phyloP scores from a whole-genome alignment of 1,140 invertebrate genomes.

The Meloidogyne chitwoodi region DNA sequence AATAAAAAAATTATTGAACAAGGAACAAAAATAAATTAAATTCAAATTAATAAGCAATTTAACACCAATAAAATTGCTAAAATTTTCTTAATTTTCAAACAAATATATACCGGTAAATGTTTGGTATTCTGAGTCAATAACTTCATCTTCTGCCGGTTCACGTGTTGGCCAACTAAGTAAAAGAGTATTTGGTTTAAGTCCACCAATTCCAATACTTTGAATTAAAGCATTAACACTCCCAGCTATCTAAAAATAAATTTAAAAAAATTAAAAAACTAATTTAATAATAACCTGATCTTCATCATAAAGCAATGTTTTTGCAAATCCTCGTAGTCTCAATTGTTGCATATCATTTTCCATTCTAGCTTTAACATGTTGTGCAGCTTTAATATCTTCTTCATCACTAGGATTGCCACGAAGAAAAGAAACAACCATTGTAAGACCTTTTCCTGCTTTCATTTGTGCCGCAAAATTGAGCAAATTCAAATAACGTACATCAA shows the following conservation, averaged over 20 bases:
- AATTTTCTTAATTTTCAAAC: neutral
- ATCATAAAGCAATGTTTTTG: constrained; percentile 52
- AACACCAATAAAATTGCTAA: no score
- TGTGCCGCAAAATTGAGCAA: constrained; percentile 54
- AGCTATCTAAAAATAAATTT: constrained; percentile 73
- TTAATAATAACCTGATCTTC: constrained; percentile 50
- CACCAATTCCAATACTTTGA: constrained; percentile 82
- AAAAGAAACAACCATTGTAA: constrained; percentile 69
- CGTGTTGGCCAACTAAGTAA: constrained; percentile 94
- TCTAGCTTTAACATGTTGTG: constrained; percentile 45
- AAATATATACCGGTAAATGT: constrained; percentile 47
- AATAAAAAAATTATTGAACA: constrained; percentile 30
- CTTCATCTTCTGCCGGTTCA: constrained; percentile 64
- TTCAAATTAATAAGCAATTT: no score
- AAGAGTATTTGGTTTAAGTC: constrained; percentile 95
- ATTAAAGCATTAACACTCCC: constrained; percentile 69
- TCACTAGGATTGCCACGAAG: constrained; percentile 62
- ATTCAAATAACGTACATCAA: constrained; percentile 55
- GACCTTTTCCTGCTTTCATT: constrained; percentile 68
- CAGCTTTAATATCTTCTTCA: constrained; percentile 38
- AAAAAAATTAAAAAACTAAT: constrained; percentile 70
- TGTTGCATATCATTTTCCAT: constrained; percentile 56
- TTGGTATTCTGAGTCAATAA: constrained; percentile 46
- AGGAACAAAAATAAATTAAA: no score
- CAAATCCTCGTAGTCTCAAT: constrained; percentile 47